Evolutionary conservation across 2,888 invertebrate species (phyloP).

Genomic region (Ophioninae sp.): DNA sequence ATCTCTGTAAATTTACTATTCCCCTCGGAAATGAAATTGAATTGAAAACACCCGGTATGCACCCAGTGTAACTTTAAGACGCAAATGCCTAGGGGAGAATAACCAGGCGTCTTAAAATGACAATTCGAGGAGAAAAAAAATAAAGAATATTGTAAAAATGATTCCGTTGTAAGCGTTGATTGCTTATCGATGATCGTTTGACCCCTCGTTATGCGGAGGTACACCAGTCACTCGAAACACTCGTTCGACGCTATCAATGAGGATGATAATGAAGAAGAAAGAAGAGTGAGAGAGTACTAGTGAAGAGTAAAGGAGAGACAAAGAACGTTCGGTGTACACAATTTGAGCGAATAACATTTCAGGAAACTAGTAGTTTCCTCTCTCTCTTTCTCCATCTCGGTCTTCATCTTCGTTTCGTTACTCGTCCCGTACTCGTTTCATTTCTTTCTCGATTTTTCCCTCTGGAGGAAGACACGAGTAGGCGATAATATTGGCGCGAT

Average conservation of each 20-base stretch:
- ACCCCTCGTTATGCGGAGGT: conserved; percentile 47
- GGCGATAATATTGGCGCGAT: conserved; percentile 62
- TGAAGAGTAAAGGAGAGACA: neutral
- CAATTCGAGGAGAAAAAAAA: conserved; percentile 29
- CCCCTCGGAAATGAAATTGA: neutral
- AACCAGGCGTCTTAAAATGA: conserved; percentile 4
- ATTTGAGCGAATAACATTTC: conserved; percentile 48
- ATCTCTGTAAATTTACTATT: too few species aligned
- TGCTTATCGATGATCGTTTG: conserved; percentile 63
- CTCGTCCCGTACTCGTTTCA: conserved; percentile 14
- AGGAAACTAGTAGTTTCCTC: conserved; percentile 25
- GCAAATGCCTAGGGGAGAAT: conserved; percentile 9
- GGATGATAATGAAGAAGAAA: conserved; percentile 42
- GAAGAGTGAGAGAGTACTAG: neutral
- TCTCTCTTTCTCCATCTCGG: conserved; percentile 1
- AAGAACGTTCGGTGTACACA: conserved; percentile 15
- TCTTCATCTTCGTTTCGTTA: conserved; percentile 16
- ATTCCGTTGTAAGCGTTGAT: conserved; percentile 58
- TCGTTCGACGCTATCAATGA: conserved; percentile 47
- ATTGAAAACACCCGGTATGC: neutral
- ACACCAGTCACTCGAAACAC: conserved; percentile 30
- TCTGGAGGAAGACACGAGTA: conserved; percentile 37
- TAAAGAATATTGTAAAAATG: conserved; percentile 26
- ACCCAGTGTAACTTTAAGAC: conserved; percentile 6
- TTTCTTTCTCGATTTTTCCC: conserved; percentile 28